Evolutionary conservation across 2,888 invertebrate species (phyloP).

Genomic region (Piscicola geometra): DNA sequence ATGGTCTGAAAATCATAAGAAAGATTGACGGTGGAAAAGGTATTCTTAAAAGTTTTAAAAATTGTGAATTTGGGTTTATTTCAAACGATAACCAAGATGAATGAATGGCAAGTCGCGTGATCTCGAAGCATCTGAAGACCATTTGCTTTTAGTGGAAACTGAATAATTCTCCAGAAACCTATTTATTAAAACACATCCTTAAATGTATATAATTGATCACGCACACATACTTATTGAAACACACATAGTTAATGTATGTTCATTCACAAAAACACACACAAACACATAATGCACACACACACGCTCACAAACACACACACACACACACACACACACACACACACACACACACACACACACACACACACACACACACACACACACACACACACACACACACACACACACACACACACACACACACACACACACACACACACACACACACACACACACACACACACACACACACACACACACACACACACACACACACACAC

Average conservation of each 20-base stretch:
- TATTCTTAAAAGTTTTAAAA: too few species aligned
- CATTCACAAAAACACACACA: conserved; percentile 1
- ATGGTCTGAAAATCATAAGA: too few species aligned
- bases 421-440: conserved; percentile 22
- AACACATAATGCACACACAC: conserved; percentile 14
- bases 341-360: conserved; percentile 15
- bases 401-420: conserved; percentile 1
- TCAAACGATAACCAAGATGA: too few species aligned
- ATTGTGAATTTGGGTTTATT: too few species aligned
- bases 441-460: conserved; percentile 20
- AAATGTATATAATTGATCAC: too few species aligned
- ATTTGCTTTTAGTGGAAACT: too few species aligned
- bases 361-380: conserved; percentile 12
- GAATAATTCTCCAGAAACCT: too few species aligned
- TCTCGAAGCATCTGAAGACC: too few species aligned
- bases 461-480: conserved; percentile 19
- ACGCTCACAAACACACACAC: conserved; percentile 12
- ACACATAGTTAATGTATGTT: background rate
- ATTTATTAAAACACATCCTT: too few species aligned
- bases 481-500: conserved; percentile 19
- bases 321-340: conserved; percentile 18
- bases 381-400: background rate
- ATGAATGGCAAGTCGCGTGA: too few species aligned
- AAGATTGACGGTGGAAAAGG: too few species aligned
- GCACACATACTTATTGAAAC: conserved; percentile 1